Evolutionary conservation across 2,113 vertebrate genomes (phyloP).

Genomic region (Gorsachius goisagi): DNA sequence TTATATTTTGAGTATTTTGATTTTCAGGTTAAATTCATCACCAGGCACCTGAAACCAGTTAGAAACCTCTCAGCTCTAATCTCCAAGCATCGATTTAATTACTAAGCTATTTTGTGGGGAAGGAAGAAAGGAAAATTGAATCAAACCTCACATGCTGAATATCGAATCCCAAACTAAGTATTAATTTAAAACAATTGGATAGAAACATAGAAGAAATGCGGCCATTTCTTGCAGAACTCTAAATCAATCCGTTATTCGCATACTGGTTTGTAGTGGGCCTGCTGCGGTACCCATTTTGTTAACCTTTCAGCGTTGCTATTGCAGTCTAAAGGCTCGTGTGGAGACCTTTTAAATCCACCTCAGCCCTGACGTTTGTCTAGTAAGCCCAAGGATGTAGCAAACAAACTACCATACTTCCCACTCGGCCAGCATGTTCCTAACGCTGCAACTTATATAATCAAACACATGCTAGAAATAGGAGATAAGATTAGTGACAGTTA

Average conservation of each 20-base stretch:
- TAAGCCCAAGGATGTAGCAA: neutral
- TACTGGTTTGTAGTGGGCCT: neutral
- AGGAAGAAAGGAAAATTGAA: slow-evolving; percentile 27
- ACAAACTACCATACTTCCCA: slow-evolving; percentile 1
- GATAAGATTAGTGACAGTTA: slow-evolving; percentile 57
- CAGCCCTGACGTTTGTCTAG: neutral
- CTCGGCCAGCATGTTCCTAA: neutral
- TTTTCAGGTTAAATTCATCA: slow-evolving; percentile 15
- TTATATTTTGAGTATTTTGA: slow-evolving; percentile 20
- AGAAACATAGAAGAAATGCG: neutral
- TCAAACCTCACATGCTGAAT: neutral
- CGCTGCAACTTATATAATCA: slow-evolving; percentile 57
- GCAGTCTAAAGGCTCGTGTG: neutral
- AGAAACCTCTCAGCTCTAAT: neutral
- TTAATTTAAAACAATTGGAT: neutral
- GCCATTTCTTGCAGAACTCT: neutral
- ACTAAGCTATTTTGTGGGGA: slow-evolving; percentile 6
- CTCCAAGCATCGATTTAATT: neutral
- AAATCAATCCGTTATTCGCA: neutral
- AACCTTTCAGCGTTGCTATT: neutral
- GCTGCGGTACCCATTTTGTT: neutral
- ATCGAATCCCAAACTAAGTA: neutral
- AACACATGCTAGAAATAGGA: slow-evolving; percentile 48
- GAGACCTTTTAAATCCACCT: neutral
- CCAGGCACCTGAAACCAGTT: neutral